These are phyloP conservation scores for Cyprinus carpio DNA, from an alignment of 2,113 vertebrate species.

Conservation along the genomic window DNA sequence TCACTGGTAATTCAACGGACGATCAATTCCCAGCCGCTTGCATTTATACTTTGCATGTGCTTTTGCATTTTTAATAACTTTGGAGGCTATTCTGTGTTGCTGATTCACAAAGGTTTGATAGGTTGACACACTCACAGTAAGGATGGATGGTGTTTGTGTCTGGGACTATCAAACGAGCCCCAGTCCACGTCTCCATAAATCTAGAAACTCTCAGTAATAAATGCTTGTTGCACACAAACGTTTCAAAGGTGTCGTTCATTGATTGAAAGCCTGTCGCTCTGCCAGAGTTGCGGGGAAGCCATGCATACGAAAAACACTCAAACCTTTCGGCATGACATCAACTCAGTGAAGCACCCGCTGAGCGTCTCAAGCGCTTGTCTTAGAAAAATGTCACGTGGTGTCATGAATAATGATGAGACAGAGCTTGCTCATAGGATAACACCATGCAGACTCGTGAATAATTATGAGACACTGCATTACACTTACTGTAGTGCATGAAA, in stretches of 20 bases:
- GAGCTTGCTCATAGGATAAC: background rate
- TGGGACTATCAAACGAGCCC: slow-evolving; percentile 2
- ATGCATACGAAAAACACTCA: slow-evolving; percentile 5
- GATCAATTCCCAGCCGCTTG: background rate
- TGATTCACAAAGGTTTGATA: background rate
- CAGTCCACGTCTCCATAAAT: slow-evolving; percentile 10
- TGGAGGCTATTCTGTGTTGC: background rate
- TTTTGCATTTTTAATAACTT: slow-evolving; percentile 16
- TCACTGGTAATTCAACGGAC: background rate
- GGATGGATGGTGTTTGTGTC: slow-evolving; percentile 21
- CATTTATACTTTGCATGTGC: background rate
- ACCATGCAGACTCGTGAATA: background rate
- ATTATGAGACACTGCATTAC: background rate
- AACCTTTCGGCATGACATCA: slow-evolving; percentile 1
- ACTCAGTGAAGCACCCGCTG: slow-evolving; percentile 4
- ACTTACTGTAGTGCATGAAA: slow-evolving; percentile 10
- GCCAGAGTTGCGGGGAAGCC: background rate
- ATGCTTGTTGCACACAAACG: slow-evolving; percentile 1
- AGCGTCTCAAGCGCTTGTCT: background rate
- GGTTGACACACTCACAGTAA: background rate
- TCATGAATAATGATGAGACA: slow-evolving; percentile 2
- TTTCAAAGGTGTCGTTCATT: slow-evolving; percentile 16
- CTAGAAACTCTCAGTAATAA: slow-evolving; percentile 10
- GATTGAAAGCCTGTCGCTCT: slow-evolving; percentile 20
- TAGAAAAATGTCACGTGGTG: background rate